These are phyloP conservation scores for Tiaroga cobitis DNA, from an alignment of 2,797 vertebrate genomes.

Conservation along the genomic window DNA sequence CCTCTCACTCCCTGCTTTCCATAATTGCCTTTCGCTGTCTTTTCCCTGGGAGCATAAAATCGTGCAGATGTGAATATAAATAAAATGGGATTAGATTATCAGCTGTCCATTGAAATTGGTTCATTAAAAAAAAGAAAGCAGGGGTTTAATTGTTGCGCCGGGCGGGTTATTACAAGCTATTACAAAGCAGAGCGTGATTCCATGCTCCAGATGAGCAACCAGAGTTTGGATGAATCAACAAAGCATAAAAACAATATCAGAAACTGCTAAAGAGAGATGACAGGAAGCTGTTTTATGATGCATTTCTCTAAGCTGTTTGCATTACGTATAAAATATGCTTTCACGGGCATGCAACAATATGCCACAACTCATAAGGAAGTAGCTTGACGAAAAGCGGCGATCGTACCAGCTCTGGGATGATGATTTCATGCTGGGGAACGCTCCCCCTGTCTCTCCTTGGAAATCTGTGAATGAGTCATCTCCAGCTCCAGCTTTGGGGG, in stretches of 20 bases:
- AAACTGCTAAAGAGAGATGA: slow-evolving; percentile 26
- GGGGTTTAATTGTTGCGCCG: slow-evolving; percentile 66
- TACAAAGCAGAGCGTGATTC: slow-evolving; percentile 58
- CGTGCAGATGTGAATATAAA: slow-evolving; percentile 58
- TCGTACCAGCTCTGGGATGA: slow-evolving; percentile 86
- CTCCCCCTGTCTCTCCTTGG: slow-evolving; percentile 81
- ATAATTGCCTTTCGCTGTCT: slow-evolving; percentile 68
- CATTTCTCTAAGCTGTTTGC: background rate
- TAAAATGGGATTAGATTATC: slow-evolving; percentile 68
- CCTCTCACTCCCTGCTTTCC: slow-evolving; percentile 56
- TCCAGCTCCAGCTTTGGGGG: slow-evolving; percentile 86
- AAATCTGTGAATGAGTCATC: slow-evolving; percentile 92
- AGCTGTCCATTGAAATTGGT: slow-evolving; percentile 68
- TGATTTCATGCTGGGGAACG: slow-evolving; percentile 72
- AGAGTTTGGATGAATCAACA: slow-evolving; percentile 45
- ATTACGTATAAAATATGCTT: background rate
- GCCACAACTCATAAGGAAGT: background rate
- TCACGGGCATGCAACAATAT: background rate
- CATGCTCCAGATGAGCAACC: slow-evolving; percentile 54
- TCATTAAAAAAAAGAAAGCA: slow-evolving; percentile 64
- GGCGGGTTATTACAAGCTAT: slow-evolving; percentile 61
- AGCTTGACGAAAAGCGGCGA: background rate
- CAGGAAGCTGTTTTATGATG: background rate
- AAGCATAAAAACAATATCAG: slow-evolving; percentile 35
- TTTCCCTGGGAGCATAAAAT: slow-evolving; percentile 52